A percentile compares a stretch with the other conserved stretches of the same genome.
These are phyloP conservation scores for Acrocephalus kingi DNA, from an alignment of 2,113 vertebrate species.

Conservation along the genomic window DNA sequence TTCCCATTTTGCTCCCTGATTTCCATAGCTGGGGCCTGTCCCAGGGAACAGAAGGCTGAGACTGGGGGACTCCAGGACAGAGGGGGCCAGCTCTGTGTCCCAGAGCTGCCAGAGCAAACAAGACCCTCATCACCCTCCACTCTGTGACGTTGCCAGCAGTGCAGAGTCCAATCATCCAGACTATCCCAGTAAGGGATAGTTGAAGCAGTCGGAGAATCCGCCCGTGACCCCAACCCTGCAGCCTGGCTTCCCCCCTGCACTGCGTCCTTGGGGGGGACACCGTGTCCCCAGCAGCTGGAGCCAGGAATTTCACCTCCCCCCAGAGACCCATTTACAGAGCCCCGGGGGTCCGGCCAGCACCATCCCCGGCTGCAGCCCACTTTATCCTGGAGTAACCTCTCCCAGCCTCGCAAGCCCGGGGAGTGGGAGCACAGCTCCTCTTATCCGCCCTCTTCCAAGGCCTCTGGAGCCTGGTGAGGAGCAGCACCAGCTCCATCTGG, in stretches of 20 bases:
- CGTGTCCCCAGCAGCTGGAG: constrained; percentile 1
- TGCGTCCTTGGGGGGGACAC: neutral
- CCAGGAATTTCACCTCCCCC: neutral
- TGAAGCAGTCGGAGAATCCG: neutral
- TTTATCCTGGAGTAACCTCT: constrained; percentile 18
- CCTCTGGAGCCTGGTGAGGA: constrained; percentile 5
- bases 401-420: fast-evolving
- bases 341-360: neutral
- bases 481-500: constrained; percentile 44
- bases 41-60: neutral
- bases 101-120: neutral
- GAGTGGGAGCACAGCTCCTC: neutral
- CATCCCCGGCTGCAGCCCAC: neutral
- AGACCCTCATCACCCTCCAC: neutral
- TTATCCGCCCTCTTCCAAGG: neutral
- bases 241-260: neutral
- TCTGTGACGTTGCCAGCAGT: fast-evolving
- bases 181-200: neutral
- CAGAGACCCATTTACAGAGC: neutral
- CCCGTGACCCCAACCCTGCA: neutral
- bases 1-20: neutral
- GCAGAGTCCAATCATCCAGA: fast-evolving
- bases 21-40: neutral
- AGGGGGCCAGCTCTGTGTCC: fast-evolving
- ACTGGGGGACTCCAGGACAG: neutral